Conservation (phyloP, 2,113 vertebrate species). For the Anarhynchus alexandrinus region DNA sequence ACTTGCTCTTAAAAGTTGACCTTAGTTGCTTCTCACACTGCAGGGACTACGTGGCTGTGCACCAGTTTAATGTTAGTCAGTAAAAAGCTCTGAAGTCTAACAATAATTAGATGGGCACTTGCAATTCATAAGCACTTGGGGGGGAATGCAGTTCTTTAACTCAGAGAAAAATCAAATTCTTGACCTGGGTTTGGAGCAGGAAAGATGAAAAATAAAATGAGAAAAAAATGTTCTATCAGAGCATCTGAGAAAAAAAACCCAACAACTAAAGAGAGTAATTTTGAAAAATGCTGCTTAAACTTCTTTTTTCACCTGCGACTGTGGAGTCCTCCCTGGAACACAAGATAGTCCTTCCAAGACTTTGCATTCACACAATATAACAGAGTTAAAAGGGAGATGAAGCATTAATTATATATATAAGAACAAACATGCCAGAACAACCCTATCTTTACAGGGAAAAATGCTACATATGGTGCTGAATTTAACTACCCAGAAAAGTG, state of each 20-base stretch:
- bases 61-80: neutral
- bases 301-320: neutral
- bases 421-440: neutral
- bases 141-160: neutral
- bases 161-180: neutral
- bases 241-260: neutral
- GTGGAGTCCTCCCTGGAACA: neutral
- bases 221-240: neutral
- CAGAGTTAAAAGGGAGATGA: neutral
- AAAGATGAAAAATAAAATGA: neutral
- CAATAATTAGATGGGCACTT: neutral
- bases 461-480: rapidly evolving
- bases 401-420: neutral
- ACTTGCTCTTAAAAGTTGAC: neutral
- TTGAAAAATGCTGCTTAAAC: neutral
- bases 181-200: neutral
- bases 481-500: neutral
- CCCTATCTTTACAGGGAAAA: neutral
- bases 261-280: neutral
- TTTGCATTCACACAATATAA: neutral
- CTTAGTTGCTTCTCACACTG: neutral
- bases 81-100: neutral
- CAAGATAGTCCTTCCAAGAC: neutral
- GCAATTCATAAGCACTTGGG: neutral
- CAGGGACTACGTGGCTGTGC: neutral